These are phyloP conservation scores for Turritopsis dohrnii DNA, from an alignment of 30 jellyfish, hydroid and myxozoan genomes.

Conservation along the genomic window DNA sequence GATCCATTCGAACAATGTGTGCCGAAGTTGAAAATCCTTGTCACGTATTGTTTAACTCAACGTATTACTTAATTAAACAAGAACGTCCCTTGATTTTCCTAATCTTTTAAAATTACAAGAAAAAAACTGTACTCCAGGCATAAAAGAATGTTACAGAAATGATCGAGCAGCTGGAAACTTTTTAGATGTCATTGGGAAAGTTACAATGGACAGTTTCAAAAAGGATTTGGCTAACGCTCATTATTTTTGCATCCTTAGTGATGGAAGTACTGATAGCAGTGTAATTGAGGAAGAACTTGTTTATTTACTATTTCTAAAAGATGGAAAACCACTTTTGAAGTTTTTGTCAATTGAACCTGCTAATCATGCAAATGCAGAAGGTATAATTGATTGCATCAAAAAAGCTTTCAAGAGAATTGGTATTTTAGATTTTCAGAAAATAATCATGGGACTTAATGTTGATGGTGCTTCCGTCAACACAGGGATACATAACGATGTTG, in stretches of 20 bases:
- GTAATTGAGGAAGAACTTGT: slow-evolving; percentile 11
- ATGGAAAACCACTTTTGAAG: background rate
- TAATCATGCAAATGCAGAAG: background rate
- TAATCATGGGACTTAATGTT: slow-evolving; percentile 10
- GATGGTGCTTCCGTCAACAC: slow-evolving; percentile 43
- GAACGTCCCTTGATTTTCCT: background rate
- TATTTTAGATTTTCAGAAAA: background rate
- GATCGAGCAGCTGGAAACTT: slow-evolving; percentile 7
- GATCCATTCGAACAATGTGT: background rate
- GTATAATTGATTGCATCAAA: background rate
- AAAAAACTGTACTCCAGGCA: slow-evolving; percentile 1
- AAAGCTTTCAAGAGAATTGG: slow-evolving; percentile 23
- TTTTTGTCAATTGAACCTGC: slow-evolving; percentile 12
- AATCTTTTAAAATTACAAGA: slow-evolving; percentile 2
- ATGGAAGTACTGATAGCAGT: background rate
- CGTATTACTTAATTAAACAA: background rate
- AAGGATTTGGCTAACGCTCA: slow-evolving; percentile 3
- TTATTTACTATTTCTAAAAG: background rate
- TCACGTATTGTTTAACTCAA: background rate
- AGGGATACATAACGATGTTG: slow-evolving; percentile 25
- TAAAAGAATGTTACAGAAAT: background rate
- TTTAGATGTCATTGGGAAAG: background rate
- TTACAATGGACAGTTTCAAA: background rate
- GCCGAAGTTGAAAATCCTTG: background rate
- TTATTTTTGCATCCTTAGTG: background rate